Evolutionary conservation across 2,888 invertebrate genomes (phyloP).

Genomic region (Orthonychiurus folsomi): DNA sequence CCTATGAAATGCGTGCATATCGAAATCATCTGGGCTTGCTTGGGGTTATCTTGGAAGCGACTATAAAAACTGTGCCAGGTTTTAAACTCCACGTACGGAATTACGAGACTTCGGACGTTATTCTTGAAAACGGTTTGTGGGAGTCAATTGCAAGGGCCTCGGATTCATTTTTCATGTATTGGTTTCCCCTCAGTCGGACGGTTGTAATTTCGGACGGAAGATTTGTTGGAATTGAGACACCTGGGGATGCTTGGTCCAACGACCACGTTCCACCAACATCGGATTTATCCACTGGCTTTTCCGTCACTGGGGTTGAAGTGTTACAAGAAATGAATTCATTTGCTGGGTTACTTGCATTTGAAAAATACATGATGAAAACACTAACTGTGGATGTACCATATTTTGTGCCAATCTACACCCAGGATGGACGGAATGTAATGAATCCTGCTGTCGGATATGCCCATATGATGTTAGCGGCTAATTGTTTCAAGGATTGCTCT

Average conservation of each 20-base stretch:
- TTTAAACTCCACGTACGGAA: constrained; percentile 17
- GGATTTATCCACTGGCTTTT: not conserved
- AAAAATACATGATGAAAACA: constrained; percentile 4
- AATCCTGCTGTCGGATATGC: constrained; percentile 12
- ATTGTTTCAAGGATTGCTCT: constrained; percentile 11
- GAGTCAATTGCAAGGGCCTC: not conserved
- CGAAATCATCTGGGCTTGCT: constrained; percentile 20
- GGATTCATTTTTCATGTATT: constrained; percentile 14
- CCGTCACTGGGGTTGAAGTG: constrained; percentile 3
- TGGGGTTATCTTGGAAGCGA: constrained; percentile 15
- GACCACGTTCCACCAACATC: constrained; percentile 17
- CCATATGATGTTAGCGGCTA: constrained; percentile 12
- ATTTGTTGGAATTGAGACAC: constrained; percentile 7
- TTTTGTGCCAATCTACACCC: constrained; percentile 15
- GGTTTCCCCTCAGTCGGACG: constrained; percentile 12
- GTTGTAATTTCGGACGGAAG: constrained; percentile 20
- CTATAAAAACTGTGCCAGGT: constrained; percentile 9
- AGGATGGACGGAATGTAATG: constrained; percentile 9
- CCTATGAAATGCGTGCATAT: constrained; percentile 15
- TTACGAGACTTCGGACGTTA: not conserved
- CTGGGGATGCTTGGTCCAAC: constrained; percentile 12
- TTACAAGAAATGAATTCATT: constrained; percentile 4
- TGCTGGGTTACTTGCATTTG: not conserved
- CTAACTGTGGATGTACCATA: constrained; percentile 8
- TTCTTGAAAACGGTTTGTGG: constrained; percentile 11